phyloP scores from a whole-genome alignment of 2,797 vertebrate species.

The Myotis myotis region DNA sequence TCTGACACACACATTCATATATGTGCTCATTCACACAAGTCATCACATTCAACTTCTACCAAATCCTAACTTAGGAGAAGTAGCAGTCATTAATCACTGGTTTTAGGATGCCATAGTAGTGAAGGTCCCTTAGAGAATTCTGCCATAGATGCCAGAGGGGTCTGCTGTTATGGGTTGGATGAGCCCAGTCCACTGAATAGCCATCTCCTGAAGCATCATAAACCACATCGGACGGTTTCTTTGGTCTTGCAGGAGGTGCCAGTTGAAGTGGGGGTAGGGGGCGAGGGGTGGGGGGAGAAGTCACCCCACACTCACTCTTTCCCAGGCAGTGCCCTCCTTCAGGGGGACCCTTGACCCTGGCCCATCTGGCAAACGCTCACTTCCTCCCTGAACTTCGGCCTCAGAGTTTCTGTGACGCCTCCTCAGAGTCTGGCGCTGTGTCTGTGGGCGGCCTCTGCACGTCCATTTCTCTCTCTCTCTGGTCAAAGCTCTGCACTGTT shows the following conservation, averaged over 20 bases:
- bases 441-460: rapidly evolving
- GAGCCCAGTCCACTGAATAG: not conserved
- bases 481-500: not conserved
- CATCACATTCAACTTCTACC: not conserved
- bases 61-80: not conserved
- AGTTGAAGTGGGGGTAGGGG: too few species aligned
- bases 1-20: not conserved
- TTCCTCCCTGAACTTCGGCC: not conserved
- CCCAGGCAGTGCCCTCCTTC: not conserved
- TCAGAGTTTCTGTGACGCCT: not conserved
- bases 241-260: not conserved
- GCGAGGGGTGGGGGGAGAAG: rapidly evolving
- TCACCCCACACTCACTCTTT: rapidly evolving
- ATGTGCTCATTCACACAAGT: not conserved
- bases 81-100: not conserved
- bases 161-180: not conserved
- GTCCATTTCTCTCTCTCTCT: too few species aligned
- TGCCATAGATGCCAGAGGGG: not conserved
- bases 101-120: not conserved
- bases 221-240: not conserved
- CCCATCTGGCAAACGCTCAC: not conserved
- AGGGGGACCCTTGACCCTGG: rapidly evolving
- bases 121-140: not conserved
- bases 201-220: not conserved
- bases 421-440: too few species aligned